Evolutionary conservation across 2,113 vertebrate genomes (phyloP), one percentile per base, ranked within the genome.

Genomic region (Megaleporinus macrocephalus): DNA sequence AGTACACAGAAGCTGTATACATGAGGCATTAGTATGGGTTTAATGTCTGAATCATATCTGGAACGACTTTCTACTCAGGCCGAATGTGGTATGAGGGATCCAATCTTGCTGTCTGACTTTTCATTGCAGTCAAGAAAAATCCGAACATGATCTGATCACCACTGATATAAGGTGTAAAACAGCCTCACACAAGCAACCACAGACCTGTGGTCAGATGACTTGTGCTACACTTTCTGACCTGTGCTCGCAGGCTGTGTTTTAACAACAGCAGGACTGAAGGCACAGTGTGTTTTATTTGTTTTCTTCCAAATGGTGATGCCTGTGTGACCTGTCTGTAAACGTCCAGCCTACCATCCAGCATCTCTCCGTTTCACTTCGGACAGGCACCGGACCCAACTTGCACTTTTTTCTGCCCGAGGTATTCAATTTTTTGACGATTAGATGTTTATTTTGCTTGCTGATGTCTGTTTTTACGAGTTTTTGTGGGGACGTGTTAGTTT

Each of bases 381-480:
- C 59, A 68, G 29, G 69, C 26, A 76, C 18, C 30, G 16, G 47
- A 73, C 63, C 3, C 49, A 14, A 59, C 62, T 66, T 79, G 75
- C 63, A 72, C 79, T 74, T 78, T 73, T 30, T 65, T n/a, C 62
- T 82, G 65, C 63, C 73, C 57, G 74, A 49, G 36, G 70, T 49
- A 57, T 62, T 61, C 76, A 69, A 16, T 72, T 73, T 81, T 78
- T 74, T 74, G 80, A 82, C 24, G 44, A 49, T 72, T 78, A 81
- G 75, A 78, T 69, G 33, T 82, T 78, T 82, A 81, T 78, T 81
- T 82, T 79, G 84, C 76, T 85, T 79, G 80, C 80, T 44, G 33
- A 71, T 79, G 76, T 76, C 61, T 22, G 78, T 80, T 84, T 84
- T 72, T 84, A 84, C 73, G 29, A 30, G 73, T 69, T 84, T 77